phyloP scores from a whole-genome alignment of 2,113 vertebrate genomes.

The Lasiurus borealis region DNA sequence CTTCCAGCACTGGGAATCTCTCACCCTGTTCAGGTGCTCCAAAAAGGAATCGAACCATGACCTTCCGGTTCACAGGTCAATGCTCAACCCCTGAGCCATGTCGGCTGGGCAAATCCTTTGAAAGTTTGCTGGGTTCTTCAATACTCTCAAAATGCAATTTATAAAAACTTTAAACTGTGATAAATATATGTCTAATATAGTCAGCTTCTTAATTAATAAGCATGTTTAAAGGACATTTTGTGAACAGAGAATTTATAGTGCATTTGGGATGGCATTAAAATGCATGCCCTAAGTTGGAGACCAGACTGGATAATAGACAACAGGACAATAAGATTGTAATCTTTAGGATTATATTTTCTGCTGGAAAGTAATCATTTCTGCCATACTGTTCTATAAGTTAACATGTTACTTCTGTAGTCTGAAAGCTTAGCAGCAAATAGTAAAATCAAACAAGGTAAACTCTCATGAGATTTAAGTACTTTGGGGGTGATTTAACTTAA shows the following conservation, averaged over 20 bases:
- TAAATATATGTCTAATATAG: background rate
- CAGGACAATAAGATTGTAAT: background rate
- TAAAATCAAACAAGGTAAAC: slow-evolving; percentile 4
- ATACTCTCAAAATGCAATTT: background rate
- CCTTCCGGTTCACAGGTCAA: too few relatives aligned
- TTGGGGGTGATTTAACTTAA: background rate
- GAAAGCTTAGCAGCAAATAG: background rate
- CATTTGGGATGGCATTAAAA: background rate
- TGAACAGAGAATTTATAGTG: background rate
- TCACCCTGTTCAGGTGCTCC: too few relatives aligned
- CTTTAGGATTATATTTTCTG: background rate
- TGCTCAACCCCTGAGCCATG: too few relatives aligned
- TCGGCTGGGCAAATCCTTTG: background rate
- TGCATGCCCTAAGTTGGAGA: background rate
- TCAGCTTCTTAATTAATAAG: background rate
- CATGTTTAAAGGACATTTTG: background rate
- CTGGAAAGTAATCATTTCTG: background rate
- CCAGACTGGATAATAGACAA: background rate
- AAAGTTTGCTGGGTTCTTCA: background rate
- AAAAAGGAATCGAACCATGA: too few relatives aligned
- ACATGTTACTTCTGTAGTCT: background rate
- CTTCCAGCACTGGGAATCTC: too few relatives aligned
- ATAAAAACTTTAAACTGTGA: slow-evolving; percentile 11
- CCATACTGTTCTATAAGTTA: background rate
- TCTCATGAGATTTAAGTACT: background rate